A percentile compares a stretch with the other conserved stretches of the same genome.
phyloP scores from a whole-genome alignment of 2,888 invertebrate genomes.

The Harpalus rufipes region DNA sequence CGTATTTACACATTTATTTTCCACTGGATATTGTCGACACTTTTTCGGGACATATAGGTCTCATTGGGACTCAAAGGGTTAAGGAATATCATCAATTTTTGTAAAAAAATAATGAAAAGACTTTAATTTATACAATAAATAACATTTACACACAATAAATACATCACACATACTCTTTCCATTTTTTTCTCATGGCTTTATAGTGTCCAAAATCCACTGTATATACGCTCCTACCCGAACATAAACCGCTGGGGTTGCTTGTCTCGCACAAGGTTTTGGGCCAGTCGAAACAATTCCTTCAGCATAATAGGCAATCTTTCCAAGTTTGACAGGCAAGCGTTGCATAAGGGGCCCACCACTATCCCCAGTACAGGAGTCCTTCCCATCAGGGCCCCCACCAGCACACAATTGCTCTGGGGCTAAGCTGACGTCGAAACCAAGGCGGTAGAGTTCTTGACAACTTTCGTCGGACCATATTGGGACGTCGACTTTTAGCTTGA shows the following conservation, averaged over 20 bases:
- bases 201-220: constrained; percentile 53
- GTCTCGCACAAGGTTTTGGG: constrained; percentile 77
- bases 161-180: constrained; percentile 8
- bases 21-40: too few species aligned
- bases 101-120: not conserved
- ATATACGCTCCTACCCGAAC: constrained; percentile 76
- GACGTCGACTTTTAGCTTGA: constrained; percentile 65
- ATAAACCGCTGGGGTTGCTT: constrained; percentile 79
- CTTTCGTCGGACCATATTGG: constrained; percentile 54
- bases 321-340: not conserved
- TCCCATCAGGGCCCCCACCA: constrained; percentile 71
- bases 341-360: constrained; percentile 67
- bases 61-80: too few species aligned
- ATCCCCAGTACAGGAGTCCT: constrained; percentile 65
- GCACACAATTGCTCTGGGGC: constrained; percentile 73
- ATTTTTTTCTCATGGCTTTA: not conserved
- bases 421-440: constrained; percentile 69
- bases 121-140: not conserved
- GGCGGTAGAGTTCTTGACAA: constrained; percentile 43
- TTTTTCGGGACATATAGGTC: too few species aligned
- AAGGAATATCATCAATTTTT: not conserved
- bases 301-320: constrained; percentile 4
- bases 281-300: constrained; percentile 81
- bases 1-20: too few species aligned
- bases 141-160: constrained; percentile 10